Percentiles rank a stretch among this genome's conserved stretches.
Evolutionary conservation across 2,888 invertebrate species (phyloP).

Genomic region (Atrina japonica): DNA sequence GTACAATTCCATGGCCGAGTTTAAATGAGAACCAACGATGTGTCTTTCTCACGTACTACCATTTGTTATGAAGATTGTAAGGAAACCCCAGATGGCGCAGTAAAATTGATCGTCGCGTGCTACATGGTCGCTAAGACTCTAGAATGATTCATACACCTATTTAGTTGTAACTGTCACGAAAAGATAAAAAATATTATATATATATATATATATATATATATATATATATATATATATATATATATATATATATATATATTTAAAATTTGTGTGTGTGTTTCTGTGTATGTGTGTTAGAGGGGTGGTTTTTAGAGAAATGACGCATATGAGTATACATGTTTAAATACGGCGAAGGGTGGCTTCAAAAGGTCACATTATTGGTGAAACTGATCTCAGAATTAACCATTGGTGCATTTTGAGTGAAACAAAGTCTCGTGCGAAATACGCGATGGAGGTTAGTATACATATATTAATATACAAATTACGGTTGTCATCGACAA

Average conservation of each 20-base stretch:
- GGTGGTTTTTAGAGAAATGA: too few relatives aligned
- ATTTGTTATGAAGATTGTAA: neutral
- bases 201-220: slow-evolving; percentile 20
- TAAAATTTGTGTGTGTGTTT: too few relatives aligned
- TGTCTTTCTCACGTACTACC: slow-evolving; percentile 10
- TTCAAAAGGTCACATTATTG: neutral
- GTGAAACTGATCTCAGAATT: too few relatives aligned
- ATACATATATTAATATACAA: too few relatives aligned
- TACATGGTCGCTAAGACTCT: neutral
- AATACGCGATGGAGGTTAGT: too few relatives aligned
- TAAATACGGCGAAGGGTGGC: too few relatives aligned
- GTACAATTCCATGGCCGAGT: neutral
- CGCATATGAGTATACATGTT: too few relatives aligned
- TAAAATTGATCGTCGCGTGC: slow-evolving; percentile 14
- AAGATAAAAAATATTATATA: neutral
- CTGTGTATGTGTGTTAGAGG: too few relatives aligned
- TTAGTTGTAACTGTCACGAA: neutral
- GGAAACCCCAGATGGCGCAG: slow-evolving; percentile 4
- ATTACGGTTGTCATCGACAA: too few relatives aligned
- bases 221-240: slow-evolving; percentile 21
- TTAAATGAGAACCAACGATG: neutral
- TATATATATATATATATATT: neutral
- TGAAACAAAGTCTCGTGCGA: too few relatives aligned
- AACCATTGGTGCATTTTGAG: too few relatives aligned
- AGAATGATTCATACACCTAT: neutral